Evolutionary conservation across 2,888 invertebrate species (phyloP).

Genomic region (Falcaria lacertinaria): DNA sequence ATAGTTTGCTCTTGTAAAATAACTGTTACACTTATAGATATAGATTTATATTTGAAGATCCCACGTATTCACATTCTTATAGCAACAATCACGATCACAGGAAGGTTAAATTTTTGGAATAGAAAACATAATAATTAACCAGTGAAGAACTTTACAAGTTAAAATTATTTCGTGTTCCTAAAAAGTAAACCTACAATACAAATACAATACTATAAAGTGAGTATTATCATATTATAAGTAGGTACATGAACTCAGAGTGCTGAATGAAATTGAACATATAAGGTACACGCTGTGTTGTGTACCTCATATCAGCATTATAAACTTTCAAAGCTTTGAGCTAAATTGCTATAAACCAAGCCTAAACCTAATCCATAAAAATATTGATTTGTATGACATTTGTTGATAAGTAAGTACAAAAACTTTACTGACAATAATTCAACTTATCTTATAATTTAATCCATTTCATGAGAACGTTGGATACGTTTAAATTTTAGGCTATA

Average conservation of each 20-base stretch:
- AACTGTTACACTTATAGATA: conserved; percentile 64
- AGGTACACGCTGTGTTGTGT: conserved; percentile 20
- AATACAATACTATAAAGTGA: conserved; percentile 36
- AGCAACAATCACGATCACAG: conserved; percentile 75
- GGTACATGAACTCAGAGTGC: conserved; percentile 20
- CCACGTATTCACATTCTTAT: conserved; percentile 64
- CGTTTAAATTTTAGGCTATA: conserved; percentile 53
- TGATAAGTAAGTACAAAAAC: conserved; percentile 63
- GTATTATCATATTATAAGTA: conserved; percentile 42
- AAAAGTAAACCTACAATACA: conserved; percentile 52
- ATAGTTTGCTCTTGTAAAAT: conserved; percentile 71
- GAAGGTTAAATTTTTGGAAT: conserved; percentile 74
- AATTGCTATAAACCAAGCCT: conserved; percentile 38
- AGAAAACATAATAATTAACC: conserved; percentile 69
- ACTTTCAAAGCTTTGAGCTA: conserved; percentile 60
- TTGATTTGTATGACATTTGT: conserved; percentile 34
- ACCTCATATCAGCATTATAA: conserved; percentile 24
- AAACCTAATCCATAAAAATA: conserved; percentile 13
- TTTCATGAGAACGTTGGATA: conserved; percentile 44
- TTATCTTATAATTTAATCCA: conserved; percentile 28
- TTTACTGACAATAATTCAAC: conserved; percentile 53
- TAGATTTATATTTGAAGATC: conserved; percentile 61
- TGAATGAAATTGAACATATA: conserved; percentile 19
- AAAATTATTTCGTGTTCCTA: conserved; percentile 61
- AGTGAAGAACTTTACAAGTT: conserved; percentile 51